A percentile compares a stretch with the other conserved stretches of the same genome.
phyloP scores from a whole-genome alignment of 1,140 invertebrate genomes.

The Zaprionus vittiger region DNA sequence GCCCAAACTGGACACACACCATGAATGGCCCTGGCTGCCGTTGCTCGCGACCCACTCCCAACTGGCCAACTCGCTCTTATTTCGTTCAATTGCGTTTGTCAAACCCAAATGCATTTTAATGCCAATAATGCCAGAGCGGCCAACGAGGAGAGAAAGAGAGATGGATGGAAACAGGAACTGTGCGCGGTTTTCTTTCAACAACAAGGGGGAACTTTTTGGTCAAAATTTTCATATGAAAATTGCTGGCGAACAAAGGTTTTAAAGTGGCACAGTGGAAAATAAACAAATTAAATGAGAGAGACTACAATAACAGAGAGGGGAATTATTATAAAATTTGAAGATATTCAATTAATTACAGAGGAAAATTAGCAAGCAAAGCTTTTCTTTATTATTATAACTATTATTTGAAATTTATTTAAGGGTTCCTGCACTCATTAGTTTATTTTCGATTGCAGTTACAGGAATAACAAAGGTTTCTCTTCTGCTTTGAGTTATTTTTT shows the following conservation, averaged over 20 bases:
- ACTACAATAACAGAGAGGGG: background rate
- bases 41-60: conserved; percentile 9
- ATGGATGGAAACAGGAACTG: conserved; percentile 6
- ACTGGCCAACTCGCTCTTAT: conserved; percentile 47
- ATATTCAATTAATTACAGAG: conserved; percentile 3
- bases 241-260: conserved; percentile 32
- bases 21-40: conserved; percentile 35
- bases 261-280: conserved; percentile 13
- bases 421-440: background rate
- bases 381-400: background rate
- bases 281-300: background rate
- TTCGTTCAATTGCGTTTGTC: conserved; percentile 69
- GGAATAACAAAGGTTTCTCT: background rate
- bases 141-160: background rate
- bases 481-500: background rate
- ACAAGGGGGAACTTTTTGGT: conserved; percentile 4
- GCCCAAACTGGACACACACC: conserved; percentile 44
- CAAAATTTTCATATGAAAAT: conserved; percentile 39
- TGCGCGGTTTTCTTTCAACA: conserved; percentile 12
- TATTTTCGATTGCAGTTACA: background rate
- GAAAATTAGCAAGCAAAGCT: background rate
- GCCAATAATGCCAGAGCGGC: conserved; percentile 26
- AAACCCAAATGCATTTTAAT: conserved; percentile 64
- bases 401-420: background rate
- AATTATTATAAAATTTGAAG: background rate